These are phyloP conservation scores for Gulo gulo DNA, from an alignment of 2,113 vertebrate species.

Conservation along the genomic window DNA sequence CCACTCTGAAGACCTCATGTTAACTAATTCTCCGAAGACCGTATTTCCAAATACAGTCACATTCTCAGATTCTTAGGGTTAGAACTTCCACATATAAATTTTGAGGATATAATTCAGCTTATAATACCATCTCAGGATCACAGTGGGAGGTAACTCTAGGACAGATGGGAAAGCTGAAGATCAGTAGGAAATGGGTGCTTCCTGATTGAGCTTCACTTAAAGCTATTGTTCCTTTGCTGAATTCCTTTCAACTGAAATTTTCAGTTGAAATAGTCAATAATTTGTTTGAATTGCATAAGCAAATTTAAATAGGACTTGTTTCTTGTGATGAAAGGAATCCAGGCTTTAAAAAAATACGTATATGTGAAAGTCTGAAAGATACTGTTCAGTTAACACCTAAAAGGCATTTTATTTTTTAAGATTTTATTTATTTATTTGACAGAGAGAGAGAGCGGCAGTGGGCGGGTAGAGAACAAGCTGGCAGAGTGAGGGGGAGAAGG, in stretches of 20 bases:
- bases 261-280: background rate
- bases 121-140: background rate
- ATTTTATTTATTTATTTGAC: background rate
- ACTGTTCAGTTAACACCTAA: background rate
- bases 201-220: background rate
- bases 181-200: background rate
- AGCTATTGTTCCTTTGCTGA: background rate
- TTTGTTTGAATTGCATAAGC: background rate
- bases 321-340: background rate
- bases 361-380: background rate
- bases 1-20: background rate
- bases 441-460: too few species aligned
- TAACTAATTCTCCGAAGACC: background rate
- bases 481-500: background rate
- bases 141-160: background rate
- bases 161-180: background rate
- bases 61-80: background rate
- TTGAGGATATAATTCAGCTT: background rate
- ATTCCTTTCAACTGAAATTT: background rate
- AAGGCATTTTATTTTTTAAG: background rate
- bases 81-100: background rate
- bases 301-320: background rate
- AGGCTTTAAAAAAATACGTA: background rate
- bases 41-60: background rate
- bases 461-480: background rate